Conservation (phyloP, 2,113 vertebrate genomes). For the Eulemur rufifrons region DNA sequence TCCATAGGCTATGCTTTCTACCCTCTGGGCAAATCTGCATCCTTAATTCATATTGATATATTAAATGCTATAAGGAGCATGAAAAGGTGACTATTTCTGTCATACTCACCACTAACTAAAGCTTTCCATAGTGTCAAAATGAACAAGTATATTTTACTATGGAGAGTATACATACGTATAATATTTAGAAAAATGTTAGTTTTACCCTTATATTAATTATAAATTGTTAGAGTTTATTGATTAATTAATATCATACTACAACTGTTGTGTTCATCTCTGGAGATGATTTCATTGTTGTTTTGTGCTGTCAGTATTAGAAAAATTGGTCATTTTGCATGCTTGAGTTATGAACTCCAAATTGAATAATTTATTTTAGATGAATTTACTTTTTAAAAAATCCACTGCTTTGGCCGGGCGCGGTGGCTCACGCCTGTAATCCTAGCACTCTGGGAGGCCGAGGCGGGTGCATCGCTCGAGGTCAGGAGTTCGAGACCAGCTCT, state of each 20-base stretch:
- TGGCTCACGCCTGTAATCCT: too few species aligned
- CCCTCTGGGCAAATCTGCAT: background rate
- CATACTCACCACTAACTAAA: background rate
- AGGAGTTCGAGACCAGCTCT: too few species aligned
- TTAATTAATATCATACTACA: background rate
- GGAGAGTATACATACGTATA: background rate
- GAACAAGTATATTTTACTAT: background rate
- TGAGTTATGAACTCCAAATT: background rate
- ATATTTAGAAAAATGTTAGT: background rate
- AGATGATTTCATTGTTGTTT: background rate
- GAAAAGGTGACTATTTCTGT: background rate
- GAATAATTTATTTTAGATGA: slow-evolving; percentile 1
- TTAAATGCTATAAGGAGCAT: background rate
- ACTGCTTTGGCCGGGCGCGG: too few species aligned
- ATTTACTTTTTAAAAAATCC: background rate
- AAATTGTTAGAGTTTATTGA: background rate
- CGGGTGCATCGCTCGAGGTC: too few species aligned
- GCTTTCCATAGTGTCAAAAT: background rate
- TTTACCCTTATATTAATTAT: background rate
- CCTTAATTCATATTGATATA: background rate
- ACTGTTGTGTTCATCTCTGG: background rate
- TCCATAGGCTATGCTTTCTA: background rate
- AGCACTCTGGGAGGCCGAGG: too few species aligned
- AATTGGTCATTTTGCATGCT: background rate
- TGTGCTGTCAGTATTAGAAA: background rate